Conservation (phyloP, 2,888 invertebrate species). For the Odontomyia ornata region DNA sequence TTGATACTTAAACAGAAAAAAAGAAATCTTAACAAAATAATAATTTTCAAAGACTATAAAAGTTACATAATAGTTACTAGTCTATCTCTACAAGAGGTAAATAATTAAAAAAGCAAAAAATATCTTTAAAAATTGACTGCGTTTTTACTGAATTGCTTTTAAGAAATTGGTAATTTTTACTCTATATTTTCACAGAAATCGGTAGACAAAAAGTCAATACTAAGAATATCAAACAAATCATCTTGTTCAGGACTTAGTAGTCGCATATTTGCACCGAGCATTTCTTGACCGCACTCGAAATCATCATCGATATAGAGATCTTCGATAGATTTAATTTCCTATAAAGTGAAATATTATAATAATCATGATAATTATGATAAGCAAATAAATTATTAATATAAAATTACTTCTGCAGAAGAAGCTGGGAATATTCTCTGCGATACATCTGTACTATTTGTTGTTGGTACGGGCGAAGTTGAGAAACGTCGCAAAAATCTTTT, state of each 20-base stretch:
- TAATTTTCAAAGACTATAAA: slow-evolving; percentile 12
- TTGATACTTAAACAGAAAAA: background rate
- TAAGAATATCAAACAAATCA: slow-evolving; percentile 47
- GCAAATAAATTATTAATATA: too few relatives aligned
- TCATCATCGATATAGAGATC: slow-evolving; percentile 69
- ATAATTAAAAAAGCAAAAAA: background rate
- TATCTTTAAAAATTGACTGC: background rate
- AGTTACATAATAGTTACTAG: background rate
- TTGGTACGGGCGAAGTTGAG: slow-evolving; percentile 15
- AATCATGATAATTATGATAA: slow-evolving; percentile 2
- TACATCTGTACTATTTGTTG: background rate
- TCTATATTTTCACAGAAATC: background rate
- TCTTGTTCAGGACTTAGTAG: slow-evolving; percentile 44
- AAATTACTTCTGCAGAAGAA: slow-evolving; percentile 32
- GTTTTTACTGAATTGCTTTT: background rate
- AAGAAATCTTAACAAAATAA: slow-evolving; percentile 26
- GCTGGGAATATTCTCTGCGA: slow-evolving; percentile 8
- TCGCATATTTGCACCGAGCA: slow-evolving; percentile 52
- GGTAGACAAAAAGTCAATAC: slow-evolving; percentile 48
- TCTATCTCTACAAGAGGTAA: background rate
- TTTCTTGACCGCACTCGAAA: slow-evolving; percentile 55
- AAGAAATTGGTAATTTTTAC: background rate
- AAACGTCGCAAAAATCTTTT: slow-evolving; percentile 33
- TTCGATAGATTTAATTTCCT: slow-evolving; percentile 69
- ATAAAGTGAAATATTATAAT: slow-evolving; percentile 48